Percentiles rank a stretch among this genome's conserved stretches.
Evolutionary conservation across 2,113 vertebrate genomes (phyloP).

Genomic region (Athene noctua): DNA sequence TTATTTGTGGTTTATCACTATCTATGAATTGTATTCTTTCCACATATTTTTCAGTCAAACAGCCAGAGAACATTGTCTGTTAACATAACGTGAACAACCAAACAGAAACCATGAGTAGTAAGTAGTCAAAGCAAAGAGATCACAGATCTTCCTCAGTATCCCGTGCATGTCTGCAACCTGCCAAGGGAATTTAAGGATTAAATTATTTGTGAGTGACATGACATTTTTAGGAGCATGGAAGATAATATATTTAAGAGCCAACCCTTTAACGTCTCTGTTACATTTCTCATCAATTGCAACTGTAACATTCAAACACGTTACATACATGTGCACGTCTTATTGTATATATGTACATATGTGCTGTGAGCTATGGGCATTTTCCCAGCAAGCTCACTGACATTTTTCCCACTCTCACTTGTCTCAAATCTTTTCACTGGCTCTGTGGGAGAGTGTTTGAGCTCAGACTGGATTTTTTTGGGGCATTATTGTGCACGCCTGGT

Average conservation of each 20-base stretch:
- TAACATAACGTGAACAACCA: not conserved
- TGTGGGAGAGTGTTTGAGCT: not conserved
- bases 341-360: not conserved
- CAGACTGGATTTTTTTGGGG: not conserved
- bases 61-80: not conserved
- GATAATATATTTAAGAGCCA: not conserved
- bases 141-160: not conserved
- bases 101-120: not conserved
- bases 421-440: not conserved
- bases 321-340: fast-evolving
- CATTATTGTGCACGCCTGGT: not conserved
- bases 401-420: not conserved
- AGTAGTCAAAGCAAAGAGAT: not conserved
- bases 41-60: not conserved
- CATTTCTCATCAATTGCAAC: not conserved
- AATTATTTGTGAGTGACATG: not conserved
- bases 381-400: not conserved
- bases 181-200: not conserved
- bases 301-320: not conserved
- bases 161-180: not conserved
- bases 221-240: not conserved
- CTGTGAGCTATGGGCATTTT: not conserved
- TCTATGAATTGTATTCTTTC: not conserved
- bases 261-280: not conserved
- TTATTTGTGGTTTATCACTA: not conserved